These are phyloP conservation scores for Tipula helvola DNA, from an alignment of 2,888 invertebrate species.

Conservation along the genomic window DNA sequence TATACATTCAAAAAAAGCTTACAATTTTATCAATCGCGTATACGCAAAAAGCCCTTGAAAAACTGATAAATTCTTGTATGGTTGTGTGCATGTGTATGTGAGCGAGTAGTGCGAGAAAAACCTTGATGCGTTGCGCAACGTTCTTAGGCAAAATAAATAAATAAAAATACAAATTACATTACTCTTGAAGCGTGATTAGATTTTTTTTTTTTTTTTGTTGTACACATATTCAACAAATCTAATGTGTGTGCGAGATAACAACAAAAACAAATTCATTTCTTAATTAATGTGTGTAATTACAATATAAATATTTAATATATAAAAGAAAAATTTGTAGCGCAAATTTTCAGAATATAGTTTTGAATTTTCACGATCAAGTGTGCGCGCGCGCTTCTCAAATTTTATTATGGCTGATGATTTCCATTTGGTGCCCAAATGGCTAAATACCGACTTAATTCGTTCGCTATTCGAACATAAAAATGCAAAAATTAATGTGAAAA, in stretches of 20 bases:
- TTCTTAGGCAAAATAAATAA: neutral
- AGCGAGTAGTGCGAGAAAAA: neutral
- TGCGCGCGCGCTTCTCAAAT: neutral
- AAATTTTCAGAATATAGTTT: neutral
- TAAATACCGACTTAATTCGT: neutral
- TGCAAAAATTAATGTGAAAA: neutral
- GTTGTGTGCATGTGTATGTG: neutral
- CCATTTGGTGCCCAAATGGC: neutral
- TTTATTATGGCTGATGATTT: neutral
- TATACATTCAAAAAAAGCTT: neutral
- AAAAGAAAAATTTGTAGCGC: neutral
- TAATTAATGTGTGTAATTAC: conserved; percentile 4
- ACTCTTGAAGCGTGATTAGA: neutral
- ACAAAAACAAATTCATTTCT: neutral
- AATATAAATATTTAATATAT: neutral
- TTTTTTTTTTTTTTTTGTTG: neutral
- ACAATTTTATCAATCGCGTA: neutral
- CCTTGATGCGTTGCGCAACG: neutral
- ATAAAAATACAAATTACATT: neutral
- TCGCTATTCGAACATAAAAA: neutral
- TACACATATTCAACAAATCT: neutral
- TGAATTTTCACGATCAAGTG: neutral
- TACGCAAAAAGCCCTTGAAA: neutral
- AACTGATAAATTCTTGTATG: neutral
- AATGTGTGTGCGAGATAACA: neutral